Evolutionary conservation across 2,888 invertebrate species (phyloP).

Genomic region (Theristus sp.): DNA sequence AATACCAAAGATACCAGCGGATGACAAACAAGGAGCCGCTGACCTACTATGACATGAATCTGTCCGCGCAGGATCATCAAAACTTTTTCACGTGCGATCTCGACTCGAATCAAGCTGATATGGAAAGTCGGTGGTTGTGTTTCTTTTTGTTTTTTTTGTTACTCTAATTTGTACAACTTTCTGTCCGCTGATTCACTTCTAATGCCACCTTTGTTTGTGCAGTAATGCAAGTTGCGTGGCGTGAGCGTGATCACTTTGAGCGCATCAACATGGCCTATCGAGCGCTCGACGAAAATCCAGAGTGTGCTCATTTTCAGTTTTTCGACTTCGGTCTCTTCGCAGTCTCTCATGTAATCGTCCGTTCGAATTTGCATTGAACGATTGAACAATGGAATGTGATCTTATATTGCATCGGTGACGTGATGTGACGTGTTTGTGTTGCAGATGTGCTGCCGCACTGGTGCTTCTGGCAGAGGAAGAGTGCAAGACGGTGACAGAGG

Average conservation of each 20-base stretch:
- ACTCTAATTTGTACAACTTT: slow-evolving; percentile 45
- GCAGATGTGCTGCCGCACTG: slow-evolving; percentile 68
- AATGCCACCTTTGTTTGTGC: background rate
- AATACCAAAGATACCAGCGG: slow-evolving; percentile 83
- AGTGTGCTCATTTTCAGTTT: slow-evolving; percentile 32
- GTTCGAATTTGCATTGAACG: no score
- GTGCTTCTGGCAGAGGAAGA: slow-evolving; percentile 90
- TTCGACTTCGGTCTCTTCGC: no score
- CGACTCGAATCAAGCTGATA: slow-evolving; percentile 65
- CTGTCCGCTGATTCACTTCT: no score
- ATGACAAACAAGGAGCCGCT: slow-evolving; percentile 77
- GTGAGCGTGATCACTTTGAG: slow-evolving; percentile 73
- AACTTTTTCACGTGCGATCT: slow-evolving; percentile 81
- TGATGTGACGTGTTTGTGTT: no score
- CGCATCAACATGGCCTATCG: slow-evolving; percentile 74
- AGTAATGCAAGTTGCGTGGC: slow-evolving; percentile 62
- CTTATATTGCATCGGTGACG: no score
- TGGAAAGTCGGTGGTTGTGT: slow-evolving; percentile 53
- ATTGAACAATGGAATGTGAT: no score
- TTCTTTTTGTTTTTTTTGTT: slow-evolving; percentile 6
- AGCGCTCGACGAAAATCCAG: slow-evolving; percentile 64
- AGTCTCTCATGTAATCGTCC: no score
- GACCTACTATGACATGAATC: slow-evolving; percentile 96
- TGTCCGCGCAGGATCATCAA: slow-evolving; percentile 95
- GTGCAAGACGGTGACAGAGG: slow-evolving; percentile 68